These are phyloP conservation scores for Cromileptes altivelis DNA, from an alignment of 2,113 vertebrate genomes.

Conservation along the genomic window DNA sequence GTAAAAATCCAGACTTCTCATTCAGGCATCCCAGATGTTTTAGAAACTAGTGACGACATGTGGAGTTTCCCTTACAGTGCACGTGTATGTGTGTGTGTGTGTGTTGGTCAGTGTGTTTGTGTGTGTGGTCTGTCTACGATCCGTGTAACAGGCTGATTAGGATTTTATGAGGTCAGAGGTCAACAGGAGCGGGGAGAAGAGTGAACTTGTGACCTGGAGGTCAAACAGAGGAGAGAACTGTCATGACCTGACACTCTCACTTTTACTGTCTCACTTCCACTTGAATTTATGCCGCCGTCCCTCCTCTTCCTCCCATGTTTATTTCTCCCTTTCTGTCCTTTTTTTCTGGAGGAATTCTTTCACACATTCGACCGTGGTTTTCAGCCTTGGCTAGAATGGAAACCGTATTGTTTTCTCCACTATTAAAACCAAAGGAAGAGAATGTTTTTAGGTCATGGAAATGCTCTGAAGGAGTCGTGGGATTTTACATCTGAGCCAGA, in stretches of 20 bases:
- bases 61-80: constrained; percentile 43
- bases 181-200: constrained; percentile 62
- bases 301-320: not conserved
- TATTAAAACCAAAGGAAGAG: constrained; percentile 1
- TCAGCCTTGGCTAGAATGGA: constrained; percentile 6
- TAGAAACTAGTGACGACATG: constrained; percentile 35
- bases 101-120: constrained; percentile 32
- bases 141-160: constrained; percentile 76
- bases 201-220: constrained; percentile 58
- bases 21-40: constrained; percentile 38
- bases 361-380: constrained; percentile 26
- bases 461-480: constrained; percentile 27
- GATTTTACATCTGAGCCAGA: constrained; percentile 35
- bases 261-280: constrained; percentile 64
- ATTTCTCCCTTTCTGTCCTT: not conserved
- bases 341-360: constrained; percentile 10
- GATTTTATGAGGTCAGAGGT: constrained; percentile 79
- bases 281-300: constrained; percentile 51
- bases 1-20: constrained; percentile 1
- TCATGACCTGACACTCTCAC: constrained; percentile 55
- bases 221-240: constrained; percentile 61
- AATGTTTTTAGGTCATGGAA: constrained; percentile 43
- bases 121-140: constrained; percentile 59
- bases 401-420: constrained; percentile 26
- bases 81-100: not conserved